These are phyloP conservation scores for Enteromius unitaeniatus DNA, from an alignment of 2,797 vertebrate genomes.

Conservation along the genomic window DNA sequence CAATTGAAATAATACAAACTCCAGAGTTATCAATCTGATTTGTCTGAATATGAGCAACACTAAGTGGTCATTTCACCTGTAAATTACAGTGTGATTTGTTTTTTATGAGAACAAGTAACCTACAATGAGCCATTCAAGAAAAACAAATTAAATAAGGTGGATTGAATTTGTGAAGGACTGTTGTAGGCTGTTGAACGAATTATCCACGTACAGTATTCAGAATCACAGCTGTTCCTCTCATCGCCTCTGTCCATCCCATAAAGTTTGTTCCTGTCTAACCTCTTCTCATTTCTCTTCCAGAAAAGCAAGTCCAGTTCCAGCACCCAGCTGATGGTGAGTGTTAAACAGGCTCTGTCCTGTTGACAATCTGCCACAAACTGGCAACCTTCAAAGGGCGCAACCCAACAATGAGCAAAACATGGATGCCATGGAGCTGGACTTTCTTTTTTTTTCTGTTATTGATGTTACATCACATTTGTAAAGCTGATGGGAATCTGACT, in stretches of 20 bases:
- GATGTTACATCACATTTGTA: conserved; percentile 57
- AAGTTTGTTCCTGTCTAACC: conserved; percentile 86
- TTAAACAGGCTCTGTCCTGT: conserved; percentile 63
- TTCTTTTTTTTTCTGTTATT: conserved; percentile 61
- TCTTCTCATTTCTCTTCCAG: conserved; percentile 92
- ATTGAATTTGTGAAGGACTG: background rate
- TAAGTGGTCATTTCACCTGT: background rate
- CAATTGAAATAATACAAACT: background rate
- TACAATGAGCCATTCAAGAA: too few species aligned
- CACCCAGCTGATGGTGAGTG: conserved; percentile 93
- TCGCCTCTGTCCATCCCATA: conserved; percentile 55
- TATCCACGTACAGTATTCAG: conserved; percentile 5
- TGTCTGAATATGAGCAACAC: background rate
- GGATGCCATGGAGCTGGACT: conserved; percentile 66
- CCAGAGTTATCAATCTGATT: background rate
- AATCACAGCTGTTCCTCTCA: conserved; percentile 11
- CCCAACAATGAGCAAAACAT: conserved; percentile 33
- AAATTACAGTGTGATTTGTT: background rate
- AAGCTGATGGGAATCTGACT: conserved; percentile 48
- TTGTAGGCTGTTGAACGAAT: background rate
- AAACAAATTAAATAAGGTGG: too few species aligned
- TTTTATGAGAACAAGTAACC: background rate
- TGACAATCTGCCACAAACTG: conserved; percentile 28
- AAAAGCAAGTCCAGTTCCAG: conserved; percentile 95
- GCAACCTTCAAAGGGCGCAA: conserved; percentile 20